Evolutionary conservation across 2,888 invertebrate genomes (phyloP), one percentile per base, ranked within the genome.

Genomic region (Villa cingulata): DNA sequence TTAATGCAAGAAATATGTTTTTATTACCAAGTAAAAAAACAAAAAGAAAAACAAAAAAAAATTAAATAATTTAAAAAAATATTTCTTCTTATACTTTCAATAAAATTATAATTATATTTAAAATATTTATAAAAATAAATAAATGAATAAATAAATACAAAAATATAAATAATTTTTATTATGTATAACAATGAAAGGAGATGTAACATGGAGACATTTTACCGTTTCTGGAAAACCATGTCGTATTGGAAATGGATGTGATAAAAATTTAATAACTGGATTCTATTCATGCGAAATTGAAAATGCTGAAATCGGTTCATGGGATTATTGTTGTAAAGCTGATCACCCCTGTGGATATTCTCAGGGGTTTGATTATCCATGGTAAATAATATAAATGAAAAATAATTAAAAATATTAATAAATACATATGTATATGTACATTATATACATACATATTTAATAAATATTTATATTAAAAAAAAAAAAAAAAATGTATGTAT

Each of bases 251-350:
- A 78, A 80, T 0, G 62, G 65, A 9, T 88, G 88, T 57, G 77
- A 79, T 23, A 80, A 81, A 64, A 86, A 88, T 63, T 68, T 74
- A 5, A 73, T 85, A 14, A 81, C 80, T 0, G 86, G 87, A 1
- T 87, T 88, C 59, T 89, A 87, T 81, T 83, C 81, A 16, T 89
- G 89, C 56, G 86, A 88, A 57, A 76, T 84, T 0, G 87, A 87
- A 54, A 81, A 80, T 0, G 73, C 75, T 1, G 80, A 78, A 56
- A 64, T 72, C 56, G 81, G 80, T 9, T 74, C 79, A 2, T 89
- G 88, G 88, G 89, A 89, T 61, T 89, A 89, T 59, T 89, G 89
- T 60, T 89, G 89, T 58, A 76, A 83, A 23, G 83, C 86, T 1
- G 79, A 80, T 34, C 86, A 88, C 62, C 78, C 83, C 44, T 89